Evolutionary conservation across 2,888 invertebrate species (phyloP).

Genomic region (Cheilosia urbana): DNA sequence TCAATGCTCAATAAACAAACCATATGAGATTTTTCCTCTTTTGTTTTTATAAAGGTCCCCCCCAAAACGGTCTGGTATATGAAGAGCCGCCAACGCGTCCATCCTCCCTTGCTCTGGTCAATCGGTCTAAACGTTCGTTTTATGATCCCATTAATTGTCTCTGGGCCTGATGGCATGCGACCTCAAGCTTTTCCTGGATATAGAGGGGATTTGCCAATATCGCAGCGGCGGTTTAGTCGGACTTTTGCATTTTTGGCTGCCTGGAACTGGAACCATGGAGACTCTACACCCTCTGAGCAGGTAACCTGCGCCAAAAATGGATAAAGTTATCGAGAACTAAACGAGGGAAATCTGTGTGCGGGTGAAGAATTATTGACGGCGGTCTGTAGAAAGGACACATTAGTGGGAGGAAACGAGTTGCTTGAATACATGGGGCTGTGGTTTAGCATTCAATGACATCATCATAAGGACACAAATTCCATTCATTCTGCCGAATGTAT

Average conservation of each 20-base stretch:
- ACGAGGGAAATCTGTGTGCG: slow-evolving; percentile 1
- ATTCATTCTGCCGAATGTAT: not conserved
- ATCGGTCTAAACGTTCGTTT: slow-evolving; percentile 32
- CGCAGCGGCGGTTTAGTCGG: slow-evolving; percentile 2
- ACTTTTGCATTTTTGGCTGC: slow-evolving; percentile 4
- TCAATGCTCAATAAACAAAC: slow-evolving; percentile 62
- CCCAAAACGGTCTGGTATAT: not conserved
- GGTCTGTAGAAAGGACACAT: slow-evolving; percentile 4
- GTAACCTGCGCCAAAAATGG: slow-evolving; percentile 12
- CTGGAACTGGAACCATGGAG: not conserved
- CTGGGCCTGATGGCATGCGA: slow-evolving; percentile 26
- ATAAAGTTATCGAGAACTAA: slow-evolving; percentile 1
- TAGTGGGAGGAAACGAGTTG: slow-evolving; percentile 13
- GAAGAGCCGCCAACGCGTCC: not conserved
- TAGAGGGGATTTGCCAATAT: slow-evolving; percentile 21
- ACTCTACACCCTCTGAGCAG: not conserved
- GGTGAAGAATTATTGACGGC: slow-evolving; percentile 18
- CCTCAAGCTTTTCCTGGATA: slow-evolving; percentile 48
- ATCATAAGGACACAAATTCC: slow-evolving; percentile 1
- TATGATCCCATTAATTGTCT: slow-evolving; percentile 65
- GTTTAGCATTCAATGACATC: not conserved
- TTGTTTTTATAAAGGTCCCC: not conserved
- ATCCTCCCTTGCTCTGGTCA: slow-evolving; percentile 10
- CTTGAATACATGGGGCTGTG: slow-evolving; percentile 21
- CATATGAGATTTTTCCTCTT: not conserved